A percentile compares a stretch with the other conserved stretches of the same genome.
Evolutionary conservation across 2,888 invertebrate species (phyloP).

Genomic region (Tiliacea citrago): DNA sequence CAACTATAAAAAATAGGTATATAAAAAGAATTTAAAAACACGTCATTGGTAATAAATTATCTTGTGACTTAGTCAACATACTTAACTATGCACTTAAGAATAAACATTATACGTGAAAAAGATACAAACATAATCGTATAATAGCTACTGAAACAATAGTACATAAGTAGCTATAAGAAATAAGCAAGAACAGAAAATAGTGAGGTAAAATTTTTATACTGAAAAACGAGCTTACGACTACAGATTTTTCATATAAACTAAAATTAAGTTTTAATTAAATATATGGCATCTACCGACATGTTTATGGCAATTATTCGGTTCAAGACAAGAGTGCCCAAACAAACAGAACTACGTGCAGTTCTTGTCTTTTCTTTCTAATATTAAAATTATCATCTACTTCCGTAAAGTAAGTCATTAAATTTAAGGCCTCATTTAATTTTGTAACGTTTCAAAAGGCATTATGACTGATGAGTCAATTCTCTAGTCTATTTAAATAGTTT

Average conservation of each 20-base stretch:
- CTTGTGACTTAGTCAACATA: conserved; percentile 90
- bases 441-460: conserved; percentile 52
- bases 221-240: conserved; percentile 79
- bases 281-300: conserved; percentile 88
- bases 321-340: conserved; percentile 54
- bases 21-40: conserved; percentile 87
- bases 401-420: conserved; percentile 51
- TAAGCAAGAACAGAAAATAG: conserved; percentile 77
- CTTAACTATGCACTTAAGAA: conserved; percentile 78
- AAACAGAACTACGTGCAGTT: conserved; percentile 32
- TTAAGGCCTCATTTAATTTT: conserved; percentile 63
- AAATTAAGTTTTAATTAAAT: conserved; percentile 75
- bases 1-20: conserved; percentile 83
- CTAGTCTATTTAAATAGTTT: conserved; percentile 60
- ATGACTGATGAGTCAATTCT: conserved; percentile 41
- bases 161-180: conserved; percentile 69
- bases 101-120: conserved; percentile 74
- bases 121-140: conserved; percentile 68
- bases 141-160: conserved; percentile 67
- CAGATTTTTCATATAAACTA: conserved; percentile 74
- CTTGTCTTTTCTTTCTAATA: conserved; percentile 37
- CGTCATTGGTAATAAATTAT: conserved; percentile 91
- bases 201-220: conserved; percentile 82
- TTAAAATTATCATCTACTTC: conserved; percentile 54
- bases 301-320: conserved; percentile 84